phyloP scores from a whole-genome alignment of 2,113 vertebrate genomes.

The Arenaria interpres region DNA sequence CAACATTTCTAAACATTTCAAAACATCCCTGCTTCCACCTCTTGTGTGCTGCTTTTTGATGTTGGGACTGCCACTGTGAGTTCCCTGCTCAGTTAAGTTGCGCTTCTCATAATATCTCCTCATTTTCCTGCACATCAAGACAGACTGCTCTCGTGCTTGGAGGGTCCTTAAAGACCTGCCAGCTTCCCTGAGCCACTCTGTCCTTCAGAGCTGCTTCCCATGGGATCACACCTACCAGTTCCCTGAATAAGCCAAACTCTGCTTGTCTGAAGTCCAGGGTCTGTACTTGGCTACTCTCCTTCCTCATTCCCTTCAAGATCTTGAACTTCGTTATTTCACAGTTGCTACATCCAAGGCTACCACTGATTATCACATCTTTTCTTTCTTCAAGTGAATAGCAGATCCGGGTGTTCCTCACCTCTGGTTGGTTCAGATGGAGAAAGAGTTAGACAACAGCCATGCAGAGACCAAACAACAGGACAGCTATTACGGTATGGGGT shows the following conservation, averaged over 20 bases:
- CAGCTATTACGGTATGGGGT: neutral
- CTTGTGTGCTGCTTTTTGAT: neutral
- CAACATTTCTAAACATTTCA: neutral
- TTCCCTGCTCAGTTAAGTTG: neutral
- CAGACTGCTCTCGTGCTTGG: neutral
- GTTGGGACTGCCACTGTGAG: neutral
- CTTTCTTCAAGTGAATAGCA: neutral
- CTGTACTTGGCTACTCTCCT: neutral
- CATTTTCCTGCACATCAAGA: neutral
- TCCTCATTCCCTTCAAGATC: neutral
- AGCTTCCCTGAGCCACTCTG: neutral
- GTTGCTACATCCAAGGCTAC: neutral
- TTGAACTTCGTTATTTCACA: neutral
- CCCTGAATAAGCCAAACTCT: neutral
- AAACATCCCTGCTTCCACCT: neutral
- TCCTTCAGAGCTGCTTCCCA: neutral
- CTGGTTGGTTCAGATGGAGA: neutral
- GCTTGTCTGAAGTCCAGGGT: neutral
- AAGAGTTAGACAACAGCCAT: neutral
- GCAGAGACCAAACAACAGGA: neutral
- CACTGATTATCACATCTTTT: neutral
- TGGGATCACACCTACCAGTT: neutral
- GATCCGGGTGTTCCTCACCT: neutral
- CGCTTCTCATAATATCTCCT: neutral
- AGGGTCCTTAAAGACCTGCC: neutral